Evolutionary conservation across 2,888 invertebrate genomes (phyloP).

Genomic region (Rhyacophila evoluta): DNA sequence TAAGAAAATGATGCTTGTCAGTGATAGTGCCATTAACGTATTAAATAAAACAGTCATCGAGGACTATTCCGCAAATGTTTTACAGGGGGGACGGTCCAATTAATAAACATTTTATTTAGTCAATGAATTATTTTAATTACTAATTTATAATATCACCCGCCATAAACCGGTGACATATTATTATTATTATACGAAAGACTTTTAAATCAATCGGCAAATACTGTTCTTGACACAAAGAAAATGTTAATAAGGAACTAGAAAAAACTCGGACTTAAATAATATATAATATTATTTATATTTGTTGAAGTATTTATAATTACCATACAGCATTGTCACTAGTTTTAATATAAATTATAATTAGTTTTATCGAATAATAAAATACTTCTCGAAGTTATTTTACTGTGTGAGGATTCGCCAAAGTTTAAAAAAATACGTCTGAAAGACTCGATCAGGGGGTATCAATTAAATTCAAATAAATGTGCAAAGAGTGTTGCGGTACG

Average conservation of each 20-base stretch:
- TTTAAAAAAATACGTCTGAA: not conserved
- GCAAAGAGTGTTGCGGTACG: conserved; percentile 63
- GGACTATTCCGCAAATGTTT: not conserved
- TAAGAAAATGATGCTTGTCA: conserved; percentile 31
- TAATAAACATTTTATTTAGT: conserved; percentile 9
- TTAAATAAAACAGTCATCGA: not conserved
- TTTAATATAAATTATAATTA: no score
- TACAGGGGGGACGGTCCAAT: not conserved
- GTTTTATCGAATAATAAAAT: no score
- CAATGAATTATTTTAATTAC: not conserved
- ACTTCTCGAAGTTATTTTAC: no score
- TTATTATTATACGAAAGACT: not conserved
- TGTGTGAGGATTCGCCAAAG: no score
- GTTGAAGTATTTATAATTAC: not conserved
- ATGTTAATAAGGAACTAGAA: conserved; percentile 27
- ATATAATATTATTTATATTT: conserved; percentile 10
- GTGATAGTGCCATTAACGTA: not conserved
- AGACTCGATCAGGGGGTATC: not conserved
- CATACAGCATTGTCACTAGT: no score
- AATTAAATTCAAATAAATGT: conserved; percentile 63
- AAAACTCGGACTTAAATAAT: not conserved
- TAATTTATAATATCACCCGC: not conserved
- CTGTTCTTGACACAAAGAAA: not conserved
- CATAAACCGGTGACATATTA: not conserved
- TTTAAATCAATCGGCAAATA: no score